Conservation (phyloP, 1,140 invertebrate genomes). For the Drosophila ogumai region DNA sequence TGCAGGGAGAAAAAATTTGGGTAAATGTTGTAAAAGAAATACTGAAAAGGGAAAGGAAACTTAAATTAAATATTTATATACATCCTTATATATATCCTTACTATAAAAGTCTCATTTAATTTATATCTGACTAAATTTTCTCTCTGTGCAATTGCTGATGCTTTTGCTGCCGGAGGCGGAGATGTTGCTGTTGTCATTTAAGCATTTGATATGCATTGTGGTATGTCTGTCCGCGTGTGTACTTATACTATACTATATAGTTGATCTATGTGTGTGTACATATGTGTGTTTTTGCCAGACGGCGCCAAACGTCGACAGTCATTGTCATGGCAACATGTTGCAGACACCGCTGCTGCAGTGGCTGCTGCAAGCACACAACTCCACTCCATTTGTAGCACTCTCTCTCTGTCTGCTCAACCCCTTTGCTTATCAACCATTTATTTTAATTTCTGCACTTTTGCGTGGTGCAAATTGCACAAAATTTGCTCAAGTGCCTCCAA, state of each 20-base stretch:
- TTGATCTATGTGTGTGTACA: slow-evolving; percentile 2
- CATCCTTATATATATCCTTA: too few relatives aligned
- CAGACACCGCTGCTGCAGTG: slow-evolving; percentile 44
- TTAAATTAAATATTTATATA: too few relatives aligned
- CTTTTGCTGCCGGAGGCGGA: slow-evolving; percentile 14
- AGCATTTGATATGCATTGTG: slow-evolving; percentile 80
- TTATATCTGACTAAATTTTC: neutral
- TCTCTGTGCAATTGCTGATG: slow-evolving; percentile 8
- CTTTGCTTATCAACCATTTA: slow-evolving; percentile 69
- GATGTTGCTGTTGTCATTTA: slow-evolving; percentile 74
- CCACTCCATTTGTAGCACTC: slow-evolving; percentile 20
- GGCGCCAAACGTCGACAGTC: slow-evolving; percentile 69
- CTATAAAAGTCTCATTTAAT: too few relatives aligned
- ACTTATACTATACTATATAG: slow-evolving; percentile 22
- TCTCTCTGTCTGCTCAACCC: neutral
- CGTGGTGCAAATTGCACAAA: slow-evolving; percentile 69
- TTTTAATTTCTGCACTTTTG: slow-evolving; percentile 78
- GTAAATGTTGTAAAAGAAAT: neutral
- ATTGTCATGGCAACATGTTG: slow-evolving; percentile 81
- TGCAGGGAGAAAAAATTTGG: slow-evolving; percentile 5
- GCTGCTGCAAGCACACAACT: slow-evolving; percentile 39
- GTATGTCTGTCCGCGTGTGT: slow-evolving; percentile 29
- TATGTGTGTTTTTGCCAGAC: slow-evolving; percentile 48
- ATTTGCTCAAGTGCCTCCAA: slow-evolving; percentile 68
- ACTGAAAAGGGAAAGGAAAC: neutral